Evolutionary conservation across 2,113 vertebrate genomes (phyloP).

Genomic region (Onychostoma macrolepis): DNA sequence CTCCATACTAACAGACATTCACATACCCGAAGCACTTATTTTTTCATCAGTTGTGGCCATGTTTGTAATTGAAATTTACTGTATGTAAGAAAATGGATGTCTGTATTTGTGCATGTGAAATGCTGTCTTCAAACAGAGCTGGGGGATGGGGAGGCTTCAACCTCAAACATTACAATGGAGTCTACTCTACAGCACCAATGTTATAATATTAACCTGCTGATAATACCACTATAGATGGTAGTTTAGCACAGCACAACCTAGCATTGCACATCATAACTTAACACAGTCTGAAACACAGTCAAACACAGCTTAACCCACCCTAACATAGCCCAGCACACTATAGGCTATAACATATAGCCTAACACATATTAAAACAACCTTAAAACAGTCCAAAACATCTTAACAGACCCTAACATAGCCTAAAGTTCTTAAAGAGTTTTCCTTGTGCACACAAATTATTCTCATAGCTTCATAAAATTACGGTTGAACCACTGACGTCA

Average conservation of each 20-base stretch:
- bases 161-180: not conserved
- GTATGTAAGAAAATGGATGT: not conserved
- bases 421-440: no score
- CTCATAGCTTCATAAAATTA: no score
- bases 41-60: not conserved
- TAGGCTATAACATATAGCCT: not conserved
- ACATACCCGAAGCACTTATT: not conserved
- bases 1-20: not conserved
- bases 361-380: no score
- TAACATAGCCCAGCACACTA: not conserved
- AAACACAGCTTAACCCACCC: not conserved
- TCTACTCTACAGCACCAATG: not conserved
- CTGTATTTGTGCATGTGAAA: not conserved
- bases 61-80: not conserved
- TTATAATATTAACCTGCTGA: not conserved
- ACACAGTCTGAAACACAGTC: not conserved
- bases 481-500: no score
- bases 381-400: no score
- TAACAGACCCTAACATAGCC: no score
- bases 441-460: no score
- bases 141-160: constrained; percentile 30
- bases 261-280: not conserved
- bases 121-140: constrained; percentile 5
- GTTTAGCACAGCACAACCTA: not conserved
- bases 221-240: not conserved